These are phyloP conservation scores for Petrocephalus sullivani DNA, from an alignment of 2,797 vertebrate genomes.

Conservation along the genomic window DNA sequence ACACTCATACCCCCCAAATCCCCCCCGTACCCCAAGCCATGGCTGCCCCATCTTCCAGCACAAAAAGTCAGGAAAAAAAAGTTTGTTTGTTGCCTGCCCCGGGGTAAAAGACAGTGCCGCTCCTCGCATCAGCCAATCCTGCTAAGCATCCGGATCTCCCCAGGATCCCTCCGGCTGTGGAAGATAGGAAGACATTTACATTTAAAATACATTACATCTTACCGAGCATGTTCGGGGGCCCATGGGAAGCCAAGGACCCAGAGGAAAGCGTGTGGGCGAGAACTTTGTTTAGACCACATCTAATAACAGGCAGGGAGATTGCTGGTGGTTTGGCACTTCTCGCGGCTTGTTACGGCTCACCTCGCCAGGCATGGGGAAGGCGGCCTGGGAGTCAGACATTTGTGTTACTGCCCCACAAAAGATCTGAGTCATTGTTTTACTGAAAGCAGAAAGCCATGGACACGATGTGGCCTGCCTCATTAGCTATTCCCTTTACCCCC, in stretches of 20 bases:
- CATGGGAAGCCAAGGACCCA: background rate
- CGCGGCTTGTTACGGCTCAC: background rate
- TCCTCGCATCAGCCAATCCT: background rate
- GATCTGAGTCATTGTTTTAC: background rate
- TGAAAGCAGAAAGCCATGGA: background rate
- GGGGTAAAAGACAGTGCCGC: background rate
- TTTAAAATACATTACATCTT: constrained; percentile 11
- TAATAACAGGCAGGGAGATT: background rate
- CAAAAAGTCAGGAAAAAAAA: background rate
- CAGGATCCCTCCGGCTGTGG: background rate
- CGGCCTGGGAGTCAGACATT: background rate
- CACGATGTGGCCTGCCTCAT: background rate
- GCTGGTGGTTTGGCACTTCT: background rate
- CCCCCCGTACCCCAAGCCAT: background rate
- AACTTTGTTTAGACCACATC: background rate
- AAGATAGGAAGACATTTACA: constrained; percentile 6
- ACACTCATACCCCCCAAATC: background rate
- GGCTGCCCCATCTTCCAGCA: background rate
- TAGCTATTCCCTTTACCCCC: background rate
- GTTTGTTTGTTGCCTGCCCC: constrained; percentile 1
- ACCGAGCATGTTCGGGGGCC: background rate
- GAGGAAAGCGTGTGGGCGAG: constrained; percentile 4
- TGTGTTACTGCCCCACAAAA: background rate
- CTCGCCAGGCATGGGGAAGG: background rate
- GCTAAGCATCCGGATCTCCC: background rate